phyloP scores from a whole-genome alignment of 1,140 invertebrate species.

The Ctenoplectra terminalis region DNA sequence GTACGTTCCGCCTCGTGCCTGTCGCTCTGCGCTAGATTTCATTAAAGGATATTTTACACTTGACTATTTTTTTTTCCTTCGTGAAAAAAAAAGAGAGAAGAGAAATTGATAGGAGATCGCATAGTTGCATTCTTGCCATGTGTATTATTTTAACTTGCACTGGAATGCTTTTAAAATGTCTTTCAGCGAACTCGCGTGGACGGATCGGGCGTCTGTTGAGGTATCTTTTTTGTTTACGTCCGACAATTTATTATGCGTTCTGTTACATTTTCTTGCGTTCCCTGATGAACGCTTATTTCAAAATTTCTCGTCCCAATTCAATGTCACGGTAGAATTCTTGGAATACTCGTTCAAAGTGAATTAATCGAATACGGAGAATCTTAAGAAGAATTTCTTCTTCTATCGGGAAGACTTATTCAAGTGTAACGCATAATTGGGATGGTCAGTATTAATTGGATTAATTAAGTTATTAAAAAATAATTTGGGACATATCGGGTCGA shows the following conservation, averaged over 20 bases:
- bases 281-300: conserved; percentile 30
- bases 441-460: background rate
- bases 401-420: background rate
- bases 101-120: background rate
- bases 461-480: background rate
- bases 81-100: too few relatives aligned
- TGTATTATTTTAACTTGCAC: conserved; percentile 56
- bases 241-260: conserved; percentile 34
- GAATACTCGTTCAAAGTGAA: background rate
- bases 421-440: background rate
- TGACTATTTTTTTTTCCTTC: background rate
- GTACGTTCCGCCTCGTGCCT: background rate
- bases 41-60: conserved; percentile 27
- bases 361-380: background rate
- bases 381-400: background rate
- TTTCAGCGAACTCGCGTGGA: conserved; percentile 35
- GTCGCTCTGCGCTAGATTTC: conserved; percentile 8
- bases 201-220: conserved; percentile 40
- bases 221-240: conserved; percentile 40
- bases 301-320: background rate
- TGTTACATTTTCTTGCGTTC: conserved; percentile 29
- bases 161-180: conserved; percentile 64
- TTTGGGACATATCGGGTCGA: background rate
- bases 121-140: conserved; percentile 8
- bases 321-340: background rate